Conservation (phyloP, 2,797 vertebrate species). For the Enteromius unitaeniatus region DNA sequence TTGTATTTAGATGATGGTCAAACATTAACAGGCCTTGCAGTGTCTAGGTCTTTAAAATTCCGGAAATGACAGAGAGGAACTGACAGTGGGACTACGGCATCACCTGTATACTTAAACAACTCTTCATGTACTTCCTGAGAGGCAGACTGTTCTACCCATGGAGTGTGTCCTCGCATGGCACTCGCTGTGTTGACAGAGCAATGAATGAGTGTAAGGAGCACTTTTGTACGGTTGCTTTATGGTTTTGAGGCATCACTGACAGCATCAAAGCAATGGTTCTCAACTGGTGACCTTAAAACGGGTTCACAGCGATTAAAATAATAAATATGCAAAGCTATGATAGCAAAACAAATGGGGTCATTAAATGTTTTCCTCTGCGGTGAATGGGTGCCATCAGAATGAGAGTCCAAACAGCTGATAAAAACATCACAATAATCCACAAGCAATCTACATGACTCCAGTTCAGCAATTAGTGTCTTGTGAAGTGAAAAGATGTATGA, state of each 20-base stretch:
- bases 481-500: no score
- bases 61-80: conserved; percentile 51
- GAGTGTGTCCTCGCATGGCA: conserved; percentile 7
- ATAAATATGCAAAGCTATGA: not conserved
- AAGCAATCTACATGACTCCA: not conserved
- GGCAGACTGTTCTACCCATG: conserved; percentile 28
- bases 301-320: not conserved
- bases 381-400: not conserved
- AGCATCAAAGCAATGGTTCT: not conserved
- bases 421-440: not conserved
- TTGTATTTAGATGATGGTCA: conserved; percentile 71
- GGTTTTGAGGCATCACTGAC: conserved; percentile 6
- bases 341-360: not conserved
- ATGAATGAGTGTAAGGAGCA: conserved; percentile 15
- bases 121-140: conserved; percentile 21
- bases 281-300: not conserved
- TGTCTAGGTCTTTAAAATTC: conserved; percentile 76
- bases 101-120: conserved; percentile 11
- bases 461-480: no score
- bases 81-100: conserved; percentile 1
- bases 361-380: not conserved
- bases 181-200: conserved; percentile 11
- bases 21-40: conserved; percentile 77
- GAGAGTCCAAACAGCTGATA: not conserved
- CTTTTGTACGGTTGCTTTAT: not conserved